These are phyloP conservation scores for Psittacula cyanocephala DNA, from an alignment of 2,113 vertebrate genomes.

Conservation along the genomic window DNA sequence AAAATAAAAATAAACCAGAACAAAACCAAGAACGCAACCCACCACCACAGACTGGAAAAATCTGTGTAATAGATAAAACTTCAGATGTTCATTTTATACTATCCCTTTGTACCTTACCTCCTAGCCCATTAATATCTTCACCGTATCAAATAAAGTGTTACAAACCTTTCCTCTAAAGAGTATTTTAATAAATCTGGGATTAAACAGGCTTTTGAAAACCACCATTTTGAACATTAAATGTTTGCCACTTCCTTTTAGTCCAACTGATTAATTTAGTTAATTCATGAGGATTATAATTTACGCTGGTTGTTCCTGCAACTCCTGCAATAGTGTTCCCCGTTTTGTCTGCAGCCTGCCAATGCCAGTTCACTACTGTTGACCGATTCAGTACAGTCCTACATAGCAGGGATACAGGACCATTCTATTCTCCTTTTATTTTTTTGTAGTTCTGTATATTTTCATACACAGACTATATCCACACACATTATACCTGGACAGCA, in stretches of 20 bases:
- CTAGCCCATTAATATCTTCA: neutral
- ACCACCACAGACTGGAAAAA: neutral
- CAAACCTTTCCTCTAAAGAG: neutral
- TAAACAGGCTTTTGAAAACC: neutral
- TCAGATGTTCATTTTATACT: neutral
- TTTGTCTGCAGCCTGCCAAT: neutral
- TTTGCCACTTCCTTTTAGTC: neutral
- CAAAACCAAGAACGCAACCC: neutral
- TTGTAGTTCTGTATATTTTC: neutral
- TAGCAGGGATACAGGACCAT: neutral
- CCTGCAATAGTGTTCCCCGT: fast-evolving
- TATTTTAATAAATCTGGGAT: neutral
- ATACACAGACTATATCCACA: neutral
- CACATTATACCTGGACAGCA: neutral
- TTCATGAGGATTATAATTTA: neutral
- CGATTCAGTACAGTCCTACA: neutral
- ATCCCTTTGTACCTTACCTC: neutral
- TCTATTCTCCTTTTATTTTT: neutral
- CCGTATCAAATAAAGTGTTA: neutral
- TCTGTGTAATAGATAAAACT: constrained; percentile 5
- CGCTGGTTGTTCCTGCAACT: neutral
- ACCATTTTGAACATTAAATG: neutral
- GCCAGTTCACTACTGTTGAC: neutral
- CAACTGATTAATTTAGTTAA: neutral
- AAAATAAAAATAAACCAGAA: neutral